These are phyloP conservation scores for Tokudaia muenninki DNA, from an alignment of 2,797 vertebrate genomes.

Conservation along the genomic window DNA sequence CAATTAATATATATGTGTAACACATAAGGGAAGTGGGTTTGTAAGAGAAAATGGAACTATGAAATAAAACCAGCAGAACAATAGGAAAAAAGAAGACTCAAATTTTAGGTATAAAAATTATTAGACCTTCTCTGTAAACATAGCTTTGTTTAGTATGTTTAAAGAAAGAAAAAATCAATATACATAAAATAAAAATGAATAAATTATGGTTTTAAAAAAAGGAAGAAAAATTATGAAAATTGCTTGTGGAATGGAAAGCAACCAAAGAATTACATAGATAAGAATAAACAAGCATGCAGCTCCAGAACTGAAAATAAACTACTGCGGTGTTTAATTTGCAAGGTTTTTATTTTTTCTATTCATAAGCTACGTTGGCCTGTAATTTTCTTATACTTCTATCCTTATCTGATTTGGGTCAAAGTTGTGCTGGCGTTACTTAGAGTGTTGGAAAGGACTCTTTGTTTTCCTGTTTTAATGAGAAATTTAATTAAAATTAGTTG, in stretches of 20 bases:
- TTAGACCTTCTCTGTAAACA: not conserved
- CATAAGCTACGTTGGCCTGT: not conserved
- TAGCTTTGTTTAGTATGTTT: not conserved
- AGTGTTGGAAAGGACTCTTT: not conserved
- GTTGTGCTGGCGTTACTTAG: conserved; percentile 11
- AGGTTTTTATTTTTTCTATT: conserved; percentile 8
- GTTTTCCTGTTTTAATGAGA: conserved; percentile 58
- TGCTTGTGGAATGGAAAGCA: not conserved
- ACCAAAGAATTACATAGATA: conserved; percentile 15
- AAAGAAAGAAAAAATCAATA: not conserved
- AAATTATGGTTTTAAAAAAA: not conserved
- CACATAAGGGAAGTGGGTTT: not conserved
- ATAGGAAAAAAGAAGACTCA: not conserved
- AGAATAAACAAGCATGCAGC: not conserved
- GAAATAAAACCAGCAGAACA: conserved; percentile 27
- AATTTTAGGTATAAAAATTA: conserved; percentile 5
- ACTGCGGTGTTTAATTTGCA: not conserved
- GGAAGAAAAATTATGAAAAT: not conserved
- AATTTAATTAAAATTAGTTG: conserved; percentile 56
- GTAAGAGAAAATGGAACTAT: not conserved
- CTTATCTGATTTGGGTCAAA: conserved; percentile 28
- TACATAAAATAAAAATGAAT: not conserved
- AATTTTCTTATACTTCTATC: conserved; percentile 4
- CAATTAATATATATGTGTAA: not conserved
- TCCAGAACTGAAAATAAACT: conserved; percentile 9